Percentiles rank a stretch among this genome's conserved stretches.
Evolutionary conservation across 2,113 vertebrate genomes (phyloP).

Genomic region (Trematomus loennbergii): DNA sequence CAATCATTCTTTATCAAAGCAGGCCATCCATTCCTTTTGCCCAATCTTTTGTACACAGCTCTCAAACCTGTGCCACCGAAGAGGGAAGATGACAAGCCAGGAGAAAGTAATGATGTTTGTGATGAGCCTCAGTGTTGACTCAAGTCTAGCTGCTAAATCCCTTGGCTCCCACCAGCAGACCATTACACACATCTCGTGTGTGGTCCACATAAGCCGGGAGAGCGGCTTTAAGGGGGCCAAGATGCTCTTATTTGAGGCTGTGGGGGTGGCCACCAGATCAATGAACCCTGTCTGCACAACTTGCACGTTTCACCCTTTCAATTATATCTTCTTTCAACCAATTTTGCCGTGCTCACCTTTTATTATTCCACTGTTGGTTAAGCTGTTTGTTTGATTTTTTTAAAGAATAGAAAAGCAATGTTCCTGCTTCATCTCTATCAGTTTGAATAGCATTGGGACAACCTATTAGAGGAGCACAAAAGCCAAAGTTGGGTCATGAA

Average conservation of each 20-base stretch:
- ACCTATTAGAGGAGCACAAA: not conserved
- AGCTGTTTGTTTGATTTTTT: not conserved
- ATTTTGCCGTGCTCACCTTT: slow-evolving; percentile 3
- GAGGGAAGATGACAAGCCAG: slow-evolving; percentile 66
- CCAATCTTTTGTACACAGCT: slow-evolving; percentile 59
- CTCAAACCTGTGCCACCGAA: slow-evolving; percentile 55
- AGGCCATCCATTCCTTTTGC: slow-evolving; percentile 63
- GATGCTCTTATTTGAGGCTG: slow-evolving; percentile 44
- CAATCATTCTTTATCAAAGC: slow-evolving; percentile 67
- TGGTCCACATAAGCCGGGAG: slow-evolving; percentile 41
- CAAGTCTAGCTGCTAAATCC: slow-evolving; percentile 71
- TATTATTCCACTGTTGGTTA: not conserved
- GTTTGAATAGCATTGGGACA: not conserved
- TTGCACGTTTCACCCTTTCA: slow-evolving; percentile 8
- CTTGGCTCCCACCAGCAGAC: slow-evolving; percentile 65
- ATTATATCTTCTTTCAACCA: slow-evolving; percentile 14
- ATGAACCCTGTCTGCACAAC: slow-evolving; percentile 13
- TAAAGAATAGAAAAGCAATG: slow-evolving; percentile 3
- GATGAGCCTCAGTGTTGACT: slow-evolving; percentile 77
- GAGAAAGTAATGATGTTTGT: slow-evolving; percentile 80
- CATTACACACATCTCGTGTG: slow-evolving; percentile 64
- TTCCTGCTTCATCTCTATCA: not conserved
- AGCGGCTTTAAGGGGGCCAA: slow-evolving; percentile 44
- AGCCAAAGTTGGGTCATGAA: not conserved
- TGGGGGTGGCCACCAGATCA: slow-evolving; percentile 28